Conservation (phyloP, 1,140 invertebrate genomes). For the Telenomus remus region DNA sequence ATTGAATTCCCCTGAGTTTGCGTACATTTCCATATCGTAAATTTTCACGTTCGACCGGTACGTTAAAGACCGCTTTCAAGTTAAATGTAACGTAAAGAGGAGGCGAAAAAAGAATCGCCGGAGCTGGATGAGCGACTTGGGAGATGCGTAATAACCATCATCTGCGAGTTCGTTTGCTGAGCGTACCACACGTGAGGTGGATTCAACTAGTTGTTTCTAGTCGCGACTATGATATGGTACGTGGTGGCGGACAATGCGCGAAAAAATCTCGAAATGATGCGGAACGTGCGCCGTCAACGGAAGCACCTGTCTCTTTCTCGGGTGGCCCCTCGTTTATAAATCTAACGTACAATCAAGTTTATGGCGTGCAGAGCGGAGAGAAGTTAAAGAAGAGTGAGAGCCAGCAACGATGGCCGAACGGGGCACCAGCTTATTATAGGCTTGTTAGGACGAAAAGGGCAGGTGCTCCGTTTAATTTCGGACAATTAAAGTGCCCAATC, state of each 20-base stretch:
- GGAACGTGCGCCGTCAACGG: conserved; percentile 60
- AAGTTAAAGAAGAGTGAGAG: conserved; percentile 41
- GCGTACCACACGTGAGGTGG: conserved; percentile 35
- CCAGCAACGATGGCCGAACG: conserved; percentile 52
- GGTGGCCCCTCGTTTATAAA: conserved; percentile 70
- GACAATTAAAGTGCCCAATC: conserved; percentile 73
- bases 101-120: too few relatives aligned
- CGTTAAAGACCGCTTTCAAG: conserved; percentile 41
- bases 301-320: conserved; percentile 70
- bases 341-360: conserved; percentile 72
- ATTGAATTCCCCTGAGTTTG: conserved; percentile 43
- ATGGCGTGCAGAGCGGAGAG: conserved; percentile 57
- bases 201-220: conserved; percentile 31
- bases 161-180: conserved; percentile 37
- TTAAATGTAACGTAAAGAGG: conserved; percentile 50
- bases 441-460: conserved; percentile 73
- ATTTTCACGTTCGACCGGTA: conserved; percentile 49
- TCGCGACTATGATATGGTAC: conserved; percentile 12
- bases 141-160: conserved; percentile 53
- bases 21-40: conserved; percentile 53
- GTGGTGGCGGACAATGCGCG: conserved; percentile 36
- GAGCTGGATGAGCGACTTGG: conserved; percentile 10
- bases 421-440: conserved; percentile 73
- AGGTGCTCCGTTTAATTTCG: conserved; percentile 74
- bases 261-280: conserved; percentile 53